phyloP scores from a whole-genome alignment of 2,888 invertebrate species.

The Eurytoma californica region DNA sequence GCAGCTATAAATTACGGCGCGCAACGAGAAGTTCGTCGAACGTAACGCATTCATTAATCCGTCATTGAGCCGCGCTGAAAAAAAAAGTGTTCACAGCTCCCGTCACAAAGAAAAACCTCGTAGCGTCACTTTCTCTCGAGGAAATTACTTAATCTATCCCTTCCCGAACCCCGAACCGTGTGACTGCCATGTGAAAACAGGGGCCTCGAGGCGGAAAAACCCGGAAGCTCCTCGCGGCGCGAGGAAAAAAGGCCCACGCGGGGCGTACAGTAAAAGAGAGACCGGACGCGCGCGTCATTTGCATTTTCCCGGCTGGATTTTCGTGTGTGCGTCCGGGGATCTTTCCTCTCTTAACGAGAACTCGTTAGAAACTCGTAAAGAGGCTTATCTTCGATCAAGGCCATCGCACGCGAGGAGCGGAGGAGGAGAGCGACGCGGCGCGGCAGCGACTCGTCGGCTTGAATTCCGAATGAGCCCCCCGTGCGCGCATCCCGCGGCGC shows the following conservation, averaged over 20 bases:
- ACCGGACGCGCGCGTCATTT: slow-evolving; percentile 54
- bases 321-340: slow-evolving; percentile 9
- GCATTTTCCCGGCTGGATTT: slow-evolving; percentile 51
- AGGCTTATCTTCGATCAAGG: slow-evolving; percentile 55
- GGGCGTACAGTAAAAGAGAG: neutral
- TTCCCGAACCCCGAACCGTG: neutral
- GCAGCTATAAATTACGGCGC: too few relatives aligned
- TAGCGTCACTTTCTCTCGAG: too few relatives aligned
- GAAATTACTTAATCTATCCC: too few relatives aligned
- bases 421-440: neutral
- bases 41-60: too few relatives aligned
- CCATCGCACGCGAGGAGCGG: slow-evolving; percentile 10
- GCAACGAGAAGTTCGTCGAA: too few relatives aligned
- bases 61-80: too few relatives aligned
- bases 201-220: neutral
- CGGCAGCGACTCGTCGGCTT: slow-evolving; percentile 30
- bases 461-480: slow-evolving; percentile 41
- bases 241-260: neutral
- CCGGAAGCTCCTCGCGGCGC: neutral
- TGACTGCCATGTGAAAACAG: neutral
- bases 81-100: too few relatives aligned
- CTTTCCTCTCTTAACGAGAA: slow-evolving; percentile 44
- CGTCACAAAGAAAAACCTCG: neutral
- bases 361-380: slow-evolving; percentile 56
- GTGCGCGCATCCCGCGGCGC: too few relatives aligned